Base-by-base conservation (phyloP, 2,113 vertebrate species). In the Hemichromis elongatus region DNA sequence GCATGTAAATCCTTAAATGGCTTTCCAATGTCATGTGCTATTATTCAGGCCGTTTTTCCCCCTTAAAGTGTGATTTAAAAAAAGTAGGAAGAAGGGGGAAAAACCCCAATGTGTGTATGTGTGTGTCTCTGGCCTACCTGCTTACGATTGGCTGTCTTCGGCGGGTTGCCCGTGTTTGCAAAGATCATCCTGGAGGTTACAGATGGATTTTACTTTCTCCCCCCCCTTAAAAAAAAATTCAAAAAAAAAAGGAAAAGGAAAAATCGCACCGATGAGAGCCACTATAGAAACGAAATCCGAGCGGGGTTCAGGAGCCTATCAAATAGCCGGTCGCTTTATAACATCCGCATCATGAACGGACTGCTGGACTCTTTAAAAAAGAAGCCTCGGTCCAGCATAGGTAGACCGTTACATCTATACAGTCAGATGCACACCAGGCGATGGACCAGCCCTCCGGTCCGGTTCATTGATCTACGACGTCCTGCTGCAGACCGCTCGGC, bases 171-270 rank as follows among this genome's bases (percentile, higher is more conserved):
- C 88, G 96, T 96, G 92, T 96, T 97, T 83, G 97, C 98, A 96
- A 98, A 99, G 95, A 99, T 99, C 98, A 99, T 99, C 92, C 85
- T 96, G 94, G 90, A 95, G 93, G 87, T 94, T 93, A 88, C 35
- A 61, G 85, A 87, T 88, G 19, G 79, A 55, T 86, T 80, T 80
- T 73, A 90, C 80, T 77, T 77, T 42, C 83, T 37, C 80, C n/a
- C 18, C 30, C 37, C 5, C 19, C 4, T 6, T 37, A 63, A 63
- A 63, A 33, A 42, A 19, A 14, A 19, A n/a, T n/a, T n/a, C n/a
- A 42, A 33, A 13, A 19, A 33, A 45, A 61, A 13, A 40, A 40
- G 11, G 9, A 40, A 40, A 10, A 40, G 37, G 35, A 54, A 19
- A 50, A 81, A 79, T 79, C 70, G 85, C 83, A 56, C 59, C 80